These are phyloP conservation scores for Drosophila affinis DNA, from an alignment of 2,888 invertebrate genomes.

Conservation along the genomic window DNA sequence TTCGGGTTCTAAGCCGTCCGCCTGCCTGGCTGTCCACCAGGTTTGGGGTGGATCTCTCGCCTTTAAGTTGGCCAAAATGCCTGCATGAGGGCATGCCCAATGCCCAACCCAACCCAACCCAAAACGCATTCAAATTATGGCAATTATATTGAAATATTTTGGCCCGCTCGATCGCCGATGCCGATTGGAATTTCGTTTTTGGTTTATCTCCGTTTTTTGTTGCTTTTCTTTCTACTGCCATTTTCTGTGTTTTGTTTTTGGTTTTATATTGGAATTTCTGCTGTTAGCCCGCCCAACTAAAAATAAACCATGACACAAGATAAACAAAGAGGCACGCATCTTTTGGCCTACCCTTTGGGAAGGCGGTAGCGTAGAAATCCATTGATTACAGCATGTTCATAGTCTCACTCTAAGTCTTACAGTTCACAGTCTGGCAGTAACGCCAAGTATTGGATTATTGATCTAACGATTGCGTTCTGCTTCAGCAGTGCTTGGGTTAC, in stretches of 20 bases:
- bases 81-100: background rate
- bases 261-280: conserved; percentile 59
- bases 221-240: background rate
- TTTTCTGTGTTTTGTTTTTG: background rate
- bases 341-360: conserved; percentile 35
- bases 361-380: background rate
- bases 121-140: conserved; percentile 75
- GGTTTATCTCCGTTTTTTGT: background rate
- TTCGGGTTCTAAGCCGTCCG: conserved; percentile 21
- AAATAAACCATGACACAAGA: conserved; percentile 63
- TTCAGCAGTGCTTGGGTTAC: too few species aligned
- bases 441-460: too few species aligned
- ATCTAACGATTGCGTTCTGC: too few species aligned
- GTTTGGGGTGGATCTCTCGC: background rate
- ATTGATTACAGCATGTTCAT: too few species aligned
- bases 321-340: conserved; percentile 49
- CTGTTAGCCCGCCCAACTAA: conserved; percentile 54
- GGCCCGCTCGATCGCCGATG: conserved; percentile 24
- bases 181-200: conserved; percentile 61
- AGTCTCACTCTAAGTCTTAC: too few species aligned
- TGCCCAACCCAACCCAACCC: conserved; percentile 50
- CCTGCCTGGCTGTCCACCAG: background rate
- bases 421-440: too few species aligned
- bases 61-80: conserved; percentile 28
- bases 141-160: conserved; percentile 72